Conservation (phyloP, 1,140 invertebrate genomes). For the Drosophila arawakana region DNA sequence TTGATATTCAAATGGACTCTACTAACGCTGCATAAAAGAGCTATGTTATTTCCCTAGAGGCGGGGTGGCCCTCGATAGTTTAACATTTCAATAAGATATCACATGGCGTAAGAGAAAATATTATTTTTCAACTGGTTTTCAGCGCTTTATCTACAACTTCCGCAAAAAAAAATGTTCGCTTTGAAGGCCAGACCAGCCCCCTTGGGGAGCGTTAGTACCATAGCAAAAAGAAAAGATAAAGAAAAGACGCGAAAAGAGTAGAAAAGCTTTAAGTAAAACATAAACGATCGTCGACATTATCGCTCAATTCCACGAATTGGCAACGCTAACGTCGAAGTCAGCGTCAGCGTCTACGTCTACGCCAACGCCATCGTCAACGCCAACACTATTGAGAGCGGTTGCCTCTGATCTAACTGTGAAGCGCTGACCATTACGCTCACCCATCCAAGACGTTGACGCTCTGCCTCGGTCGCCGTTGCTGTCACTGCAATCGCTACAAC, state of each 20-base stretch:
- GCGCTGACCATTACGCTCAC: constrained; percentile 62
- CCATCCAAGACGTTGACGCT: constrained; percentile 36
- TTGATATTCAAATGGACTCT: constrained; percentile 75
- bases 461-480: constrained; percentile 18
- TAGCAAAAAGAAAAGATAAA: constrained; percentile 20
- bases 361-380: constrained; percentile 1
- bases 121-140: constrained; percentile 17
- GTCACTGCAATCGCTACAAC: constrained; percentile 54
- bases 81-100: constrained; percentile 11
- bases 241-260: background rate
- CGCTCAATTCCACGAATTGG: constrained; percentile 31
- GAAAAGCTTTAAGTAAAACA: constrained; percentile 28
- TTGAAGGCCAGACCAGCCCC: constrained; percentile 38
- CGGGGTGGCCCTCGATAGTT: background rate
- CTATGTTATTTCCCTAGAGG: constrained; percentile 27
- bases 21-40: constrained; percentile 59
- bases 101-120: background rate
- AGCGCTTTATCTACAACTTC: constrained; percentile 39
- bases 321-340: constrained; percentile 5
- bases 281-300: constrained; percentile 39
- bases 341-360: constrained; percentile 2
- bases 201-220: constrained; percentile 23
- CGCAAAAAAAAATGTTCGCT: constrained; percentile 18
- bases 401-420: constrained; percentile 58
- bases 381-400: constrained; percentile 27